Conservation (phyloP, 2,113 vertebrate genomes). For the Macrotus californicus region DNA sequence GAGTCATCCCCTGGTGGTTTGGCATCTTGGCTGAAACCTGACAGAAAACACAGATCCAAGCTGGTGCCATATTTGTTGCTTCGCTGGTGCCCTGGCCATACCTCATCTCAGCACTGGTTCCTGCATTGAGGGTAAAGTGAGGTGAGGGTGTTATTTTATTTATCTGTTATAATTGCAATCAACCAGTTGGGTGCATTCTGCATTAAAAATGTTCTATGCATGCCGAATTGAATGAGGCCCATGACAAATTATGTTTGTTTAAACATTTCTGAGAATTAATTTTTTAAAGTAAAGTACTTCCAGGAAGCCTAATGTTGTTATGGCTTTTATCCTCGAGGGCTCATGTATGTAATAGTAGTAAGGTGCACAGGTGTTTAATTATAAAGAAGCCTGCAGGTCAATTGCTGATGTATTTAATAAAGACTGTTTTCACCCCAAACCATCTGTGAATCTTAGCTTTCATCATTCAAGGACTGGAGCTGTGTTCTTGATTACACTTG, state of each 20-base stretch:
- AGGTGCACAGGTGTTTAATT: conserved; percentile 65
- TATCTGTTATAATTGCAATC: not conserved
- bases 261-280: conserved; percentile 8
- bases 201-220: not conserved
- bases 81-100: not conserved
- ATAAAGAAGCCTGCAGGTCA: conserved; percentile 51
- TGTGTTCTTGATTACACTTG: conserved; percentile 44
- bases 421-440: conserved; percentile 41
- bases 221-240: not conserved
- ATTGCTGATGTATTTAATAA: conserved; percentile 43
- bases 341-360: not conserved
- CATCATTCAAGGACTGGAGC: conserved; percentile 3
- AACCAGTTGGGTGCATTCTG: not conserved
- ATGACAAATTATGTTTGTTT: not conserved
- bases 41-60: not conserved
- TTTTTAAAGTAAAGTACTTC: not conserved
- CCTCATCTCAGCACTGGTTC: not conserved
- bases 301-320: not conserved
- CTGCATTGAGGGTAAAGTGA: not conserved
- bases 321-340: not conserved
- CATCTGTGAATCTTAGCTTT: conserved; percentile 49
- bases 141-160: not conserved
- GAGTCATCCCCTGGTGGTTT: not conserved
- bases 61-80: not conserved
- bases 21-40: not conserved